Base-by-base conservation (phyloP, 2,888 invertebrate genomes). In the Timema podura region DNA sequence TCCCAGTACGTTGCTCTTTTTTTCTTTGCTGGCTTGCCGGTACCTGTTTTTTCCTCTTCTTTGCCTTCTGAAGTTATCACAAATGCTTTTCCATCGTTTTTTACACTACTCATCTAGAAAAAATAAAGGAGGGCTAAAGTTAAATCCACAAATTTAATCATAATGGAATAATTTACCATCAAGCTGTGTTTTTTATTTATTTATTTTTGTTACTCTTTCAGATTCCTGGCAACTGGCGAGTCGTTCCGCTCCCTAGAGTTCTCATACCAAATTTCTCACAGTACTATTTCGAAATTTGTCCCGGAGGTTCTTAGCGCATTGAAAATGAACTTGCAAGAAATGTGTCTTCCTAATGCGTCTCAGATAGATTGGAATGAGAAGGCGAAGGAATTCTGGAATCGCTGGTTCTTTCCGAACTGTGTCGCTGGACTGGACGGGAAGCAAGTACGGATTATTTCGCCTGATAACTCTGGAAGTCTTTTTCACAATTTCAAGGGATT, bases 371-470 rank as follows among this genome's bases (percentile, higher is more conserved):
- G 67, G 70, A 6, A 15, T n/a, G 48, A 67, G 10, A 67, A 59
- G 11, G 67, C 61, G 13, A 11, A 70, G 44, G 67, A 67, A 46
- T 70, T 61, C 48, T 16, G 48, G 48, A 49, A 59, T 9, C 54
- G 16, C 9, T 67, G 70, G 67, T 59, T 61, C 61, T 70, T 66
- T 48, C 70, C 30, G n/a, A 57, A 70, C 57, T 51, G 57, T 57
- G 64, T 67, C 13, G 70, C 67, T 5, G 70, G 57, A 7, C 48
- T 70, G 44, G 70, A 70, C 16, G 68, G 70, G 9, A 70, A 68
- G 44, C 70, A 70, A 45, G 49, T 70, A 45, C 47, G 13, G 1
- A 49, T 68, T 48, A 54, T 30, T 16, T 13, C 61, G 8, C 67
- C 70, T 7, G 48, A 46, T n/a, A 64, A 30, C 13, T 48, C 48